A percentile compares a stretch with the other conserved stretches of the same genome.
These are phyloP conservation scores for Columba janthina DNA, from an alignment of 2,113 vertebrate species.

Conservation along the genomic window DNA sequence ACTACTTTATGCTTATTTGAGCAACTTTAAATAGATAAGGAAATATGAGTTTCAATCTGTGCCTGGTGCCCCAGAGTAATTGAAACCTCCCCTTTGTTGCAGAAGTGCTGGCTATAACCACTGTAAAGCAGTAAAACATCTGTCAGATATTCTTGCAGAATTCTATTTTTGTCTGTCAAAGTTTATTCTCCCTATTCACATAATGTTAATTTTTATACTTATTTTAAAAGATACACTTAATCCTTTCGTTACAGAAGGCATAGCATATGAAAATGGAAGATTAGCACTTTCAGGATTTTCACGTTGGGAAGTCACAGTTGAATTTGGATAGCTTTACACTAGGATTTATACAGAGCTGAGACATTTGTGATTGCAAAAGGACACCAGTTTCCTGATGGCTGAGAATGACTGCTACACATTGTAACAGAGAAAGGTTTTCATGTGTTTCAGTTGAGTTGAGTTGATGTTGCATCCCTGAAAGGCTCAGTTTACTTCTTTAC, in stretches of 20 bases:
- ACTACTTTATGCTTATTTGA: slow-evolving; percentile 63
- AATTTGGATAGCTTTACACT: neutral
- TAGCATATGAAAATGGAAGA: neutral
- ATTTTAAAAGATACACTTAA: neutral
- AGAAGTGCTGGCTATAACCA: slow-evolving; percentile 42
- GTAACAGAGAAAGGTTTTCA: neutral
- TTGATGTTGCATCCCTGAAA: neutral
- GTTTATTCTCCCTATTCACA: slow-evolving; percentile 2
- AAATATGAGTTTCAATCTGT: slow-evolving; percentile 60
- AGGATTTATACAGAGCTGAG: neutral
- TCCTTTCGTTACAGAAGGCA: neutral
- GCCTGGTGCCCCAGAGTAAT: slow-evolving; percentile 62
- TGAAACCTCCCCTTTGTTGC: slow-evolving; percentile 64
- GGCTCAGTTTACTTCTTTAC: neutral
- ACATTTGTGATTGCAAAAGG: neutral
- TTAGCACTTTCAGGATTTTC: neutral
- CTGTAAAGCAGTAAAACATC: neutral
- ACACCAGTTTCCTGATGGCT: neutral
- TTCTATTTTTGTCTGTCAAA: slow-evolving; percentile 10
- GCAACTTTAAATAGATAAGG: slow-evolving; percentile 67
- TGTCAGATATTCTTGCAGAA: slow-evolving; percentile 13
- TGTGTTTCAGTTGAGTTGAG: neutral
- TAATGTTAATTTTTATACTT: neutral
- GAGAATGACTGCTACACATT: neutral
- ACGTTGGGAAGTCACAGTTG: neutral